phyloP scores from a whole-genome alignment of 2,797 vertebrate genomes.

The Meriones psammophilus region DNA sequence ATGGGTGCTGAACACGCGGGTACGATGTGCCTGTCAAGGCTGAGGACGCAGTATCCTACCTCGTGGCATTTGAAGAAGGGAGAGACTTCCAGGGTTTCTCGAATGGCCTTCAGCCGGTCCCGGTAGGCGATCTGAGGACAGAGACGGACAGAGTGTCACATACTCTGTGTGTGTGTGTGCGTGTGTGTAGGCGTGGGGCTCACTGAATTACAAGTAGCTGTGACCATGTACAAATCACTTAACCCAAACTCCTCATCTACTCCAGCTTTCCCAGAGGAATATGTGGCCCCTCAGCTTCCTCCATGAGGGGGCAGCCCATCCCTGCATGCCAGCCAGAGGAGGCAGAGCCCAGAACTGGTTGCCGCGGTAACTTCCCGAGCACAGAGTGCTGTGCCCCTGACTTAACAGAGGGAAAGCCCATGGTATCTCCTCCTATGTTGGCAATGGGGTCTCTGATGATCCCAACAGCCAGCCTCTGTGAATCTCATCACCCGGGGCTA shows the following conservation, averaged over 20 bases:
- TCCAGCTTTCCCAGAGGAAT: background rate
- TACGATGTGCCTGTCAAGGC: no score
- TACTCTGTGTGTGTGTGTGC: fast-evolving
- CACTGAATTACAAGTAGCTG: background rate
- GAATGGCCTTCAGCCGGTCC: constrained; percentile 93
- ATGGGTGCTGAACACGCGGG: background rate
- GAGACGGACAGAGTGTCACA: background rate
- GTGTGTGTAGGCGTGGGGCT: no score
- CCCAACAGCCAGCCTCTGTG: background rate
- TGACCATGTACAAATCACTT: fast-evolving
- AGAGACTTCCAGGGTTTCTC: constrained; percentile 93
- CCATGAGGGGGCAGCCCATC: no score
- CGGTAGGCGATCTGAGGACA: constrained; percentile 93
- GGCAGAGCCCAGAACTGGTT: background rate
- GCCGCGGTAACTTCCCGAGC: background rate
- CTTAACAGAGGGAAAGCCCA: background rate
- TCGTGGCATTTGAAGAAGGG: constrained; percentile 97
- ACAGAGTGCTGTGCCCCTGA: background rate
- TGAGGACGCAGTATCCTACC: constrained; percentile 87
- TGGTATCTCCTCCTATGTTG: fast-evolving
- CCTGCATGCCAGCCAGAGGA: background rate
- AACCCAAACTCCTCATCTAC: background rate
- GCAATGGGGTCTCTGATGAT: background rate
- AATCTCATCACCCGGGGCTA: background rate
- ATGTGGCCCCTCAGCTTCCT: background rate